phyloP scores from a whole-genome alignment of 2,797 vertebrate species.

The Paguma larvata region DNA sequence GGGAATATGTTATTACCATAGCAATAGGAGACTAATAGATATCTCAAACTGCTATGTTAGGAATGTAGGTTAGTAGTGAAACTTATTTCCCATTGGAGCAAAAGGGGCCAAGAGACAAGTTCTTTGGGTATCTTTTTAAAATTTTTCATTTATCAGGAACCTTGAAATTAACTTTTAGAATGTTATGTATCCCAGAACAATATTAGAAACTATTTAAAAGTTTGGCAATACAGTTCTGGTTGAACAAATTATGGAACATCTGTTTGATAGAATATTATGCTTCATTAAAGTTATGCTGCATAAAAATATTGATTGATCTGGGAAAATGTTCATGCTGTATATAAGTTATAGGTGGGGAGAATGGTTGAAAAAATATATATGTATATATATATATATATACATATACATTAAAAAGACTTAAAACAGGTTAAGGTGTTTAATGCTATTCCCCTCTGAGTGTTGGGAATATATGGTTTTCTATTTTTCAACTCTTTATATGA shows the following conservation, averaged over 20 bases:
- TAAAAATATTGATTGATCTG: conserved; percentile 30
- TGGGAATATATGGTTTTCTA: neutral
- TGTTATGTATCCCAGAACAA: neutral
- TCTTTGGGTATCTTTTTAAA: conserved; percentile 1
- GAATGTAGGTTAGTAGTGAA: neutral
- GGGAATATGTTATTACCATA: neutral
- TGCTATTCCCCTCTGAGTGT: neutral
- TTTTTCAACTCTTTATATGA: conserved; percentile 15
- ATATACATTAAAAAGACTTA: neutral
- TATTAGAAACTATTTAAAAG: neutral
- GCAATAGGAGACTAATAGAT: neutral
- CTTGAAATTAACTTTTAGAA: conserved; percentile 5
- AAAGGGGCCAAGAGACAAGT: neutral
- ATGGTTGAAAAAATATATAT: conserved; percentile 43
- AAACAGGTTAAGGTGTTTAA: neutral
- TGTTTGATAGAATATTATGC: conserved; percentile 3
- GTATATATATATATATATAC: neutral
- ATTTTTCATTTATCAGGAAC: conserved; percentile 30
- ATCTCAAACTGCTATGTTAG: neutral
- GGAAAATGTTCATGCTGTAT: conserved; percentile 5
- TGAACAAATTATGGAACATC: conserved; percentile 10
- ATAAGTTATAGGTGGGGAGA: neutral
- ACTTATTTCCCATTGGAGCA: neutral
- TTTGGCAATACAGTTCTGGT: neutral
- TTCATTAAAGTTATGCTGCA: conserved; percentile 31